Percentiles rank a stretch among this genome's conserved stretches.
Evolutionary conservation across 1,140 invertebrate species (phyloP).

Genomic region (Cydia splendana): DNA sequence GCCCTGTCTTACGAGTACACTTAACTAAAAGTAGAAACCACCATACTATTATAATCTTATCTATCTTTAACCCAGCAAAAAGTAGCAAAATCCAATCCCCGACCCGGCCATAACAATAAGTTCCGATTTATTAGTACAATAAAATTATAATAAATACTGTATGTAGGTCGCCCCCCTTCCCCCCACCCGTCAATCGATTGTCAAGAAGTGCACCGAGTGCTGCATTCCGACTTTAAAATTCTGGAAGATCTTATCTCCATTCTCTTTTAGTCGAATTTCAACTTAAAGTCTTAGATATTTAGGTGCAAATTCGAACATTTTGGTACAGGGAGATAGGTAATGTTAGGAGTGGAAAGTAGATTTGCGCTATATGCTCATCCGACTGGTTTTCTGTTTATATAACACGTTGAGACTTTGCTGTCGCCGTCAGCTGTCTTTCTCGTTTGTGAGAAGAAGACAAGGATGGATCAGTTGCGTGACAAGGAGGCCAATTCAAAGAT

Average conservation of each 20-base stretch:
- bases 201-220: conserved; percentile 69
- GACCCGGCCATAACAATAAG: conserved; percentile 12
- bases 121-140: conserved; percentile 23
- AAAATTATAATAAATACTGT: conserved; percentile 32
- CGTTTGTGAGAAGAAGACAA: background rate
- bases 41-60: too few relatives aligned
- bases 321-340: background rate
- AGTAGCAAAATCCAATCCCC: conserved; percentile 13
- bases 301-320: background rate
- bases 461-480: conserved; percentile 1
- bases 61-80: background rate
- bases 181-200: conserved; percentile 78
- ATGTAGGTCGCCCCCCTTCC: conserved; percentile 13
- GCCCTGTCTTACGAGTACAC: too few relatives aligned
- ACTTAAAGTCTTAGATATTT: background rate
- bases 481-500: background rate
- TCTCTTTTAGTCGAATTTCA: background rate
- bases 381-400: conserved; percentile 14
- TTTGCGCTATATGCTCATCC: conserved; percentile 10
- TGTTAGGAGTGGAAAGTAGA: background rate
- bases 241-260: conserved; percentile 37
- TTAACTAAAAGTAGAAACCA: too few relatives aligned
- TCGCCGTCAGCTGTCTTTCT: background rate
- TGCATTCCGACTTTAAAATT: conserved; percentile 49
- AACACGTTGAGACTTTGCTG: background rate